A percentile compares a stretch with the other conserved stretches of the same genome.
Evolutionary conservation across 1,140 invertebrate species (phyloP).

Genomic region (Bombus difficillimus): DNA sequence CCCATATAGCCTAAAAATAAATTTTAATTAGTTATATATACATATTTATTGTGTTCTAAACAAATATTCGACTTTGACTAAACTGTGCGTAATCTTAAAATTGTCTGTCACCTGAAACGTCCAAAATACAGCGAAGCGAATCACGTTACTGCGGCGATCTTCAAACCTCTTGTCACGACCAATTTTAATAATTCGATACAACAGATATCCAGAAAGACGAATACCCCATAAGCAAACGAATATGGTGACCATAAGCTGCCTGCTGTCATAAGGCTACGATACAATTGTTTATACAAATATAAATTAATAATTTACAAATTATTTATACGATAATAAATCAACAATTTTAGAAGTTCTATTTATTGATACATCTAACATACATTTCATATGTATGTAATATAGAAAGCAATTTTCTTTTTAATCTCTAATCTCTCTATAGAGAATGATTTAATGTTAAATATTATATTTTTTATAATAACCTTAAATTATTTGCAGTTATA

Average conservation of each 20-base stretch:
- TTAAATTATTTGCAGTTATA: background rate
- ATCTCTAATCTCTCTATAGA: no score
- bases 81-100: background rate
- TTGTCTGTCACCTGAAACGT: constrained; percentile 89
- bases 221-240: constrained; percentile 94
- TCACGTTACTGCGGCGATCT: constrained; percentile 92
- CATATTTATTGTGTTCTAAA: background rate
- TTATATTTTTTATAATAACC: no score
- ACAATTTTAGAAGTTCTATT: no score
- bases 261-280: constrained; percentile 89
- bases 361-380: no score
- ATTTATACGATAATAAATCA: no score
- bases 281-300: background rate
- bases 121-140: constrained; percentile 95
- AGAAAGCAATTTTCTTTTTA: no score
- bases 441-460: no score
- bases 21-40: background rate
- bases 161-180: constrained; percentile 95
- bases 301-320: background rate
- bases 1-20: constrained; percentile 92
- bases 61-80: background rate
- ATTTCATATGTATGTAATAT: no score
- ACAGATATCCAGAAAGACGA: constrained; percentile 91
- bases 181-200: constrained; percentile 94
- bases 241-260: constrained; percentile 93